Conservation (phyloP, 2,113 vertebrate genomes). For the Passer montanus region DNA sequence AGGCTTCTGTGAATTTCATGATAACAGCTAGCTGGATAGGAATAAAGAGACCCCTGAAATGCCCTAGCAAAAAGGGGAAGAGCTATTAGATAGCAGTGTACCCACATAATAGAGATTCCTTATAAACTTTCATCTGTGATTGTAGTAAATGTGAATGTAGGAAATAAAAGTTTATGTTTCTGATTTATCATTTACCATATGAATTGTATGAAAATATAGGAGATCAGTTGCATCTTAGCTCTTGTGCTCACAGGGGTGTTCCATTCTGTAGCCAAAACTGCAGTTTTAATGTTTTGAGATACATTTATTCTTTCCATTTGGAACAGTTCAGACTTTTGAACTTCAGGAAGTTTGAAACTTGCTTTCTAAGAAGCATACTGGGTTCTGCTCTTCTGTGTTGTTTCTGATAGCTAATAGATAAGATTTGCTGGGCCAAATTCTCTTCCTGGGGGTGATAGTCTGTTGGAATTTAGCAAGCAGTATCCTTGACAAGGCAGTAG, state of each 20-base stretch:
- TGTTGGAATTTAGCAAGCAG: not conserved
- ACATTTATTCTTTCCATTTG: not conserved
- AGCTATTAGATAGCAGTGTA: not conserved
- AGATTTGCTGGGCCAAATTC: not conserved
- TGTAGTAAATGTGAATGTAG: not conserved
- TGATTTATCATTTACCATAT: not conserved
- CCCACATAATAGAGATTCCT: not conserved
- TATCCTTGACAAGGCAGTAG: not conserved
- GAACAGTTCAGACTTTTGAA: not conserved
- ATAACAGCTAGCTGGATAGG: not conserved
- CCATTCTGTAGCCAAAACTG: not conserved
- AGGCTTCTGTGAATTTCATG: not conserved
- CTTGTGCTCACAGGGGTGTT: not conserved
- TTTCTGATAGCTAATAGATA: not conserved
- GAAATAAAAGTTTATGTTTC: not conserved
- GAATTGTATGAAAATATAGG: not conserved
- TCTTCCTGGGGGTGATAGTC: not conserved
- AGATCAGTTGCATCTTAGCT: not conserved
- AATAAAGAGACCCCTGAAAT: not conserved
- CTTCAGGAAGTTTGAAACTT: not conserved
- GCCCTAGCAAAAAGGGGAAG: not conserved
- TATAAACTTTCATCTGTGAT: not conserved
- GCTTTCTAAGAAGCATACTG: constrained; percentile 9
- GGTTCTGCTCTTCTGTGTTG: not conserved
- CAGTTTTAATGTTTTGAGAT: not conserved